A percentile compares a stretch with the other conserved stretches of the same genome.
These are phyloP conservation scores for Gavialis gangeticus DNA, from an alignment of 2,113 vertebrate species.

Conservation along the genomic window DNA sequence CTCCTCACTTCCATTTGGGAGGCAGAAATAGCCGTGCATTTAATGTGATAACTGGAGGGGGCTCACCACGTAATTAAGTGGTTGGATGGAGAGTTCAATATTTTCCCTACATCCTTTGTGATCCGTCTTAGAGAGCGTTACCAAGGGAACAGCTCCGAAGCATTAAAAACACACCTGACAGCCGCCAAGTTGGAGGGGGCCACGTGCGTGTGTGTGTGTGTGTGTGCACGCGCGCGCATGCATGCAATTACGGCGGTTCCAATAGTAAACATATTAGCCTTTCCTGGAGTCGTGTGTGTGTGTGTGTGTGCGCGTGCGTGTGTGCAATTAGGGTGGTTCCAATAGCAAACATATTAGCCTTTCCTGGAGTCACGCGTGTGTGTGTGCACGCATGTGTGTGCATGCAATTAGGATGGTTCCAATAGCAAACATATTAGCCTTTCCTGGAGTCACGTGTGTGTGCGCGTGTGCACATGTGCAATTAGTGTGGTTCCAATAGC, in stretches of 20 bases:
- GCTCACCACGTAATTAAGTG: fast-evolving
- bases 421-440: no score
- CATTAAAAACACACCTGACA: not conserved
- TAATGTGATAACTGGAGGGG: fast-evolving
- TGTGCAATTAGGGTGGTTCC: no score
- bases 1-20: not conserved
- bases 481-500: no score
- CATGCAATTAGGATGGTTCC: no score
- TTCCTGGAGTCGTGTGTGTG: not conserved
- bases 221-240: no score
- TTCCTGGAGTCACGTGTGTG: no score
- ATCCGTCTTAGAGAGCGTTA: not conserved
- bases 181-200: slow-evolving; percentile 31
- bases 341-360: no score
- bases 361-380: no score
- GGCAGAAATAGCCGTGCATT: fast-evolving
- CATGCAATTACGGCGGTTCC: not conserved
- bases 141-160: slow-evolving; percentile 40
- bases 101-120: not conserved
- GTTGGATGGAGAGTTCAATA: not conserved
- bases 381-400: no score
- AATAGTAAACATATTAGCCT: not conserved
- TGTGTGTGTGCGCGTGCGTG: no score
- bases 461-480: no score
- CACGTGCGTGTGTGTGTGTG: not conserved